A percentile compares a stretch with the other conserved stretches of the same genome.
Evolutionary conservation across 2,113 vertebrate species (phyloP).

Genomic region (Apus apus): DNA sequence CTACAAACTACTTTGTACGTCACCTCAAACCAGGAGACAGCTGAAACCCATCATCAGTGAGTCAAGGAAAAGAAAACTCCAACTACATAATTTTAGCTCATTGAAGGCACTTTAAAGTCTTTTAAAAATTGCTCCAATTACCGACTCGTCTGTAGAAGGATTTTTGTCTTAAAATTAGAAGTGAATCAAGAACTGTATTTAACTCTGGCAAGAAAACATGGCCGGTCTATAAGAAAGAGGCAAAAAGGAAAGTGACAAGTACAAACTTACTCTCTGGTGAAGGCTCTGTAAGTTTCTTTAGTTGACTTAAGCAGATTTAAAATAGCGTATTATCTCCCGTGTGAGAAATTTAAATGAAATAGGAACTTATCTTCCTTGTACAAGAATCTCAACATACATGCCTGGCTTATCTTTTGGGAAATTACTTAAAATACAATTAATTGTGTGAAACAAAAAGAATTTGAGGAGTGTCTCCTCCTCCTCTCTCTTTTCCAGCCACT

Average conservation of each 20-base stretch:
- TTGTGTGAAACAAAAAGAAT: constrained; percentile 4
- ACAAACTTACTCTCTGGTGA: neutral
- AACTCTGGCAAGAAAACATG: neutral
- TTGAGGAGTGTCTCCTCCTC: constrained; percentile 13
- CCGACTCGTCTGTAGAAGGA: neutral
- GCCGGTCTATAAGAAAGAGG: neutral
- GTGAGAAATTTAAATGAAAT: neutral
- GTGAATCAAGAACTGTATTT: neutral
- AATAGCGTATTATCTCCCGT: neutral
- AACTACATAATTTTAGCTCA: neutral
- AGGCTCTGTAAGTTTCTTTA: neutral
- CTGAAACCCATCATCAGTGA: neutral
- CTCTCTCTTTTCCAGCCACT: constrained; percentile 20
- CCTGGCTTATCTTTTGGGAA: neutral
- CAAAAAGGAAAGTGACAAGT: constrained; percentile 41
- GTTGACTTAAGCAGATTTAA: neutral
- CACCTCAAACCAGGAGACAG: neutral
- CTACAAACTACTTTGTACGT: neutral
- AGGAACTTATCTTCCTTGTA: neutral
- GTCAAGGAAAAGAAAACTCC: neutral
- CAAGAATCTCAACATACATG: neutral
- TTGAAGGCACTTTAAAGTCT: constrained; percentile 58
- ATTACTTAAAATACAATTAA: neutral
- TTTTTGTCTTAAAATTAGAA: constrained; percentile 22
- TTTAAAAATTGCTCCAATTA: constrained; percentile 57